Evolutionary conservation across 2,888 invertebrate genomes (phyloP), one percentile per base, ranked within the genome.

Genomic region (Hemithea aestivaria): DNA sequence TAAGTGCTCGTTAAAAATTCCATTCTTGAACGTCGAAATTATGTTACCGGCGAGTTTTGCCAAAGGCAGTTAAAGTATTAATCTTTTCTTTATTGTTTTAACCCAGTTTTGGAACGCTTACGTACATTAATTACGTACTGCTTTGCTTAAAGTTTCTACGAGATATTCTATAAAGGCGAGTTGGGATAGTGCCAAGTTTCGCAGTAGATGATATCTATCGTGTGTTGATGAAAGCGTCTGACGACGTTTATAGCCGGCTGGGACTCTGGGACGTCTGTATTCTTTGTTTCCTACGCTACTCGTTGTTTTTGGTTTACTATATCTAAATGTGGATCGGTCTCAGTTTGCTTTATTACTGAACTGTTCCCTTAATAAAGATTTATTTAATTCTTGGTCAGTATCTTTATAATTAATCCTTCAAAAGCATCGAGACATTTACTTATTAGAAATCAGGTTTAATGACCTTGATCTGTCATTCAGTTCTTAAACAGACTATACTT

Each of bases 121-220:
- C 51, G 49, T 58, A 64, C 59, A 73, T 69, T 72, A 71, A 73
- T 76, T 64, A 66, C 56, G 54, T 66, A 68, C 70, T 68, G 65
- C 56, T 62, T 71, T 65, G 69, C 61, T 64, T 67, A 66, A 57
- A 55, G 54, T 59, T 44, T 57, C 63, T 64, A 63, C 62, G 64
- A 58, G 58, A 65, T 62, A 62, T 69, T 65, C 57, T 65, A 69
- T 73, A 63, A 65, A 66, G 61, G 56, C 16, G 16, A 51, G 53
- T 73, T 76, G 77, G 74, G 49, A 49, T 44, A 26, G 40, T 43
- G 66, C 73, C 75, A 75, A 74, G 47, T 63, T 63, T 61, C 40
- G 35, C 39, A 48, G 48, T 16, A 16, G 16, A 16, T 58, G n/a
- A n/a, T n/a, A n/a, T n/a, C n/a, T n/a, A 53, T 58, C 48, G 42